Percentiles rank a stretch among this genome's conserved stretches.
Evolutionary conservation across 2,113 vertebrate species (phyloP).

Genomic region (Oceanodroma tethys): DNA sequence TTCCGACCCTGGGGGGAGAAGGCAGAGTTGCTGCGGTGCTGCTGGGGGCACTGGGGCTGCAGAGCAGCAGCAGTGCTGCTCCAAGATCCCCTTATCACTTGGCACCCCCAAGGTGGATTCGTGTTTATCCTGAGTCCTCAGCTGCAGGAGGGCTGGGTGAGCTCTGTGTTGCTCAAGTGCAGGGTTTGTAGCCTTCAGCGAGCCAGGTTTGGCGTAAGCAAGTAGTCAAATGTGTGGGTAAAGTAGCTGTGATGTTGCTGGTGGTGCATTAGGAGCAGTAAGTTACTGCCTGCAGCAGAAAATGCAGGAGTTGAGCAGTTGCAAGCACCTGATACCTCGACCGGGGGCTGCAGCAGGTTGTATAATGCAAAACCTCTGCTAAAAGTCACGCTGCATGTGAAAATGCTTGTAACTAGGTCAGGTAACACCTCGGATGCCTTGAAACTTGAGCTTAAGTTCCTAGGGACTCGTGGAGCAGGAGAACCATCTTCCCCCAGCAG

Average conservation of each 20-base stretch:
- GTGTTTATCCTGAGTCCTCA: not conserved
- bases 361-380: not conserved
- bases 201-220: not conserved
- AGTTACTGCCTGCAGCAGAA: not conserved
- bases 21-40: not conserved
- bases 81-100: not conserved
- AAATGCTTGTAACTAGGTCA: not conserved
- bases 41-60: not conserved
- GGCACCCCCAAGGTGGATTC: not conserved
- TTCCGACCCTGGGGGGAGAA: not conserved
- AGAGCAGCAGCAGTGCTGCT: not conserved
- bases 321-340: not conserved
- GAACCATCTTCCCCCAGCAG: not conserved
- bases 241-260: not conserved
- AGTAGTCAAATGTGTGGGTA: fast-evolving
- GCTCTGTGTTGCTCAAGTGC: fast-evolving
- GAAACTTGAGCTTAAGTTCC: not conserved
- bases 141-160: not conserved
- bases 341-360: not conserved
- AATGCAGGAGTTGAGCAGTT: not conserved
- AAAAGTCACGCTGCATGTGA: not conserved
- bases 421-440: not conserved
- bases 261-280: not conserved
- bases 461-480: not conserved
- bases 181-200: not conserved